Base-by-base conservation (phyloP, 2,888 invertebrate genomes). In the Acanthopleura granulata region DNA sequence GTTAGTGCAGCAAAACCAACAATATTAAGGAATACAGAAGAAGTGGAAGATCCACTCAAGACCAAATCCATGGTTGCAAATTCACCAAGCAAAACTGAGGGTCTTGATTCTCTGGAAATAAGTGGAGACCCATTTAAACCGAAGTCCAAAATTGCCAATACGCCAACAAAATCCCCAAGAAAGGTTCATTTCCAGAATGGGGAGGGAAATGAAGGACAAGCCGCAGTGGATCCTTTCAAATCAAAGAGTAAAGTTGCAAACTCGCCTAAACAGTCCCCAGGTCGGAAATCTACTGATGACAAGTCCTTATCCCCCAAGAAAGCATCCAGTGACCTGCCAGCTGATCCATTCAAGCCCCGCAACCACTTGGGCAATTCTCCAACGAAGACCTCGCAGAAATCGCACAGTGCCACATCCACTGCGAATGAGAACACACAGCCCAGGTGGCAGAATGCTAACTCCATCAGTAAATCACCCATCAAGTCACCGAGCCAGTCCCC, bases 251-350 rank as follows among this genome's bases (percentile, higher is more conserved):
- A 75, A 62, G 50, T 77, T 12, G 15, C 16, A n/a, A 73, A 69
- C 62, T 75, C 75, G 9, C 75, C 75, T 16, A 66, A 27, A 66
- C 66, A 66, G 29, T 66, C 66, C 15, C 66, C 66, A 66, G 6
- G 15, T 16, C 18, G 29, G 25, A 27, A 66, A 6, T 22, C 22
- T 27, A 16, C 29, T 12, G 25, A 27, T 1, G 22, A 6, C 29
- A 16, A 22, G 22, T 12, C 18, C 6, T 18, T 27, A 66, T 15
- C 16, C 29, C 66, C 22, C 29, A 66, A 27, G 66, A 66, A 27
- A 27, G 25, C 22, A 57, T n/a, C n/a, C 6, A 12, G 57, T 57
- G n/a, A 18, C 12, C 6, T 57, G 12, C 18, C 6, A 25, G 66
- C 18, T 22, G 66, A 66, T 66, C 66, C 22, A 3, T 66, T 66